Evolutionary conservation across 2,888 invertebrate species (phyloP), one percentile per base, ranked within the genome.

Genomic region (Ashinkailepas kermadecensis): DNA sequence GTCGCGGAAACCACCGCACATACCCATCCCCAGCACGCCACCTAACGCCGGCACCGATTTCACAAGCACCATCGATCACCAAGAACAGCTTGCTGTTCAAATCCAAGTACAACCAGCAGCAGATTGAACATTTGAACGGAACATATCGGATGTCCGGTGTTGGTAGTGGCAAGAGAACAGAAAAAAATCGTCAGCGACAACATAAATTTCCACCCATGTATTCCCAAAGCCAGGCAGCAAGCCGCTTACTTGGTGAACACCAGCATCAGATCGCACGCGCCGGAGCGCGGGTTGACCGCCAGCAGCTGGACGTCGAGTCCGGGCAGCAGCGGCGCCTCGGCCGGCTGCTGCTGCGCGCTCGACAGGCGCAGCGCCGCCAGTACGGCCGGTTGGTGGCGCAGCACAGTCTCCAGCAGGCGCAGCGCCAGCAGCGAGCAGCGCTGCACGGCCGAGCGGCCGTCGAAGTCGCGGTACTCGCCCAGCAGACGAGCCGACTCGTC

Each of bases 281-380:
- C 92, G n/a, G 91, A 92, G 65, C 92, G 89, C 2, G 92, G 91
- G 88, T 94, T 93, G 80, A 93, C 78, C 58, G 94, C 93, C 78
- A 96, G 88, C 56, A 98, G 89, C 4, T 97, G 90, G 84, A 94
- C 93, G 85, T 93, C 94, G 56, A 97, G 88, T 0, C 94, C 93
- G 0, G 93, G 91, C 7, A 95, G 88, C 54, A 95, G 88, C 0
- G 92, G 81, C 18, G 81, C 81, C 56, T 83, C 81, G 18, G 82
- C 78, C 25, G 64, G 64, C 39, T 74, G 80, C 65, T 79, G 54
- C 18, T 65, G 25, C 39, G 82, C 81, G 80, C 83, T 83, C 70
- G 82, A 59, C 39, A 82, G 81, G 56, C 80, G 81, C 81, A 84
- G 83, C 78, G 81, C 70, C n/a, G 81, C 81, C 15, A 84, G 81